Evolutionary conservation across 2,888 invertebrate species (phyloP), one percentile per base, ranked within the genome.

Genomic region (Auanema freiburgensis): DNA sequence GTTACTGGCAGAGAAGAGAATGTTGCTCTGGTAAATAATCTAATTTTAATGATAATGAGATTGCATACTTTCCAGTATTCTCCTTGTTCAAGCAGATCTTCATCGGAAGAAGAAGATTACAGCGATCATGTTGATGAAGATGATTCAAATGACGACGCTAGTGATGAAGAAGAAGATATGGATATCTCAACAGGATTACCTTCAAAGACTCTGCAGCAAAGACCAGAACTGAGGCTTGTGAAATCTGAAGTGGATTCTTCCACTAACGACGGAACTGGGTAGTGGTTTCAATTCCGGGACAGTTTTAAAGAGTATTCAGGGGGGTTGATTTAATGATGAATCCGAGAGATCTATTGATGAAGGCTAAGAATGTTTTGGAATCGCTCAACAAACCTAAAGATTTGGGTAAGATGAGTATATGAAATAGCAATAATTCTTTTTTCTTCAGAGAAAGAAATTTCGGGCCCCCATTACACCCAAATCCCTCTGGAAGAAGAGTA

Each of bases 301-400:
- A 18, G 10, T 5, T 46, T 5, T 46, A 16, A 46, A 21, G 3
- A 5, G 3, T 10, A 5, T 46, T 46, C 53, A 21, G 25, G 25
- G 53, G 16, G 12, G 61, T 55, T 16, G 21, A 44, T 24, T 41
- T 61, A 18, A 12, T 60, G 12, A 42, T 54, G 44, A 60, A 62
- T 21, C 58, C 67, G 8, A 54, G 54, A 24, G 72, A 72, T 43
- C 57, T 72, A 12, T 60, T 72, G 1, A 64, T 58, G 24, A 57
- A 57, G 2, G 68, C 71, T n/a, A 59, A 62, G 21, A 65, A 66
- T 1, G 54, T 71, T 0, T 51, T 71, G 2, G 57, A 67, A 18
- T 64, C 66, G 16, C 21, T 59, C 4, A 43, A 56, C 6, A 56
- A 56, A 10, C 33, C n/a, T 3, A 44, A 46, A 25, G 54, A 23